Percentiles rank a stretch among this genome's conserved stretches.
phyloP scores from a whole-genome alignment of 2,797 vertebrate genomes.

The Xiphophorus birchmanni region DNA sequence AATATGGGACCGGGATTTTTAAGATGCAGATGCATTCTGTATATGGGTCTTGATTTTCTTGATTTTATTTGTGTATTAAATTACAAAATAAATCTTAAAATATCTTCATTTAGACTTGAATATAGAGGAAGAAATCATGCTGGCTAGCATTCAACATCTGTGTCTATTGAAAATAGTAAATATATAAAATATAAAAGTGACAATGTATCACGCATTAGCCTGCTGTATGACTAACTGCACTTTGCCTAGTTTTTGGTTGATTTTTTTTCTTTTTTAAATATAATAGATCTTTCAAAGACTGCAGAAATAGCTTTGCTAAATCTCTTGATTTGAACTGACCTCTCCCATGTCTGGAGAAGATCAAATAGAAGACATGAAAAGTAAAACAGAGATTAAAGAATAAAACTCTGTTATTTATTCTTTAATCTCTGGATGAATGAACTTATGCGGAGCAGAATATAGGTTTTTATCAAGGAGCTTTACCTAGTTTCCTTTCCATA shows the following conservation, averaged over 20 bases:
- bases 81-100: background rate
- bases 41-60: background rate
- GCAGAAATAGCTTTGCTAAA: constrained; percentile 55
- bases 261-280: constrained; percentile 27
- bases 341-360: constrained; percentile 63
- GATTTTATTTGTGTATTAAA: background rate
- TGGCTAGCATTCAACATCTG: background rate
- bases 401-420: background rate
- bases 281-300: constrained; percentile 36
- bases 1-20: background rate
- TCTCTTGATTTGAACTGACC: constrained; percentile 65
- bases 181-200: background rate
- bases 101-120: background rate
- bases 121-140: background rate
- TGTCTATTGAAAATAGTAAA: background rate
- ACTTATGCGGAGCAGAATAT: constrained; percentile 59
- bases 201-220: background rate
- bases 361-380: constrained; percentile 47
- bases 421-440: constrained; percentile 34
- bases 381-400: constrained; percentile 28
- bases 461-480: constrained; percentile 48
- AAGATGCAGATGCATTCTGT: background rate
- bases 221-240: background rate
- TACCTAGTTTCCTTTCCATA: constrained; percentile 33
- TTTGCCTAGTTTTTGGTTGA: constrained; percentile 4